A percentile compares a stretch with the other conserved stretches of the same genome.
Conservation (phyloP, 2,797 vertebrate genomes). For the Prionace glauca region DNA sequence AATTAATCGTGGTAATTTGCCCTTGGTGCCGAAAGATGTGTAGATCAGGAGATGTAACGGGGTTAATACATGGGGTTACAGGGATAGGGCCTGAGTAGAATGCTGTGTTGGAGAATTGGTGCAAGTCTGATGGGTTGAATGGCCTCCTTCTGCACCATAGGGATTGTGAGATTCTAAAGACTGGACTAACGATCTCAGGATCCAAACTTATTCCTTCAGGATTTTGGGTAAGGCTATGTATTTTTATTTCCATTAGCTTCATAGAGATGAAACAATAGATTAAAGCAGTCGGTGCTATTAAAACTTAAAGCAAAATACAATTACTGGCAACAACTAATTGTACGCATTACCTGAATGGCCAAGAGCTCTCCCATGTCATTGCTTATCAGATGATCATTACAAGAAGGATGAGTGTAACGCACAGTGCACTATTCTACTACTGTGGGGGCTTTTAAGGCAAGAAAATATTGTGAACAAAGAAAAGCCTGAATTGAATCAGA, state of each 20-base stretch:
- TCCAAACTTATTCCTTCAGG: not conserved
- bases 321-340: not conserved
- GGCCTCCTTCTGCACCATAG: too few relatives aligned
- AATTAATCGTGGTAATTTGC: too few relatives aligned
- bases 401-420: not conserved
- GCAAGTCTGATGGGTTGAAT: too few relatives aligned
- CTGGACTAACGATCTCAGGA: not conserved
- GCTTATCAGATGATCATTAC: not conserved
- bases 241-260: not conserved
- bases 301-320: not conserved
- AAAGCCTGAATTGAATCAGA: not conserved
- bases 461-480: not conserved
- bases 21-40: too few relatives aligned
- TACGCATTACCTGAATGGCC: not conserved
- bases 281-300: not conserved
- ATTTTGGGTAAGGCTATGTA: too few relatives aligned
- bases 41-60: too few relatives aligned
- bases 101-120: too few relatives aligned
- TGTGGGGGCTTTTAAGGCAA: not conserved
- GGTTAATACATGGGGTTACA: too few relatives aligned
- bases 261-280: not conserved
- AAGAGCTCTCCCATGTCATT: not conserved
- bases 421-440: not conserved
- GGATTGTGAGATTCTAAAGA: too few relatives aligned
- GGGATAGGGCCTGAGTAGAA: too few relatives aligned